Evolutionary conservation across 1,140 invertebrate genomes (phyloP).

Genomic region (Bombus terrestris): DNA sequence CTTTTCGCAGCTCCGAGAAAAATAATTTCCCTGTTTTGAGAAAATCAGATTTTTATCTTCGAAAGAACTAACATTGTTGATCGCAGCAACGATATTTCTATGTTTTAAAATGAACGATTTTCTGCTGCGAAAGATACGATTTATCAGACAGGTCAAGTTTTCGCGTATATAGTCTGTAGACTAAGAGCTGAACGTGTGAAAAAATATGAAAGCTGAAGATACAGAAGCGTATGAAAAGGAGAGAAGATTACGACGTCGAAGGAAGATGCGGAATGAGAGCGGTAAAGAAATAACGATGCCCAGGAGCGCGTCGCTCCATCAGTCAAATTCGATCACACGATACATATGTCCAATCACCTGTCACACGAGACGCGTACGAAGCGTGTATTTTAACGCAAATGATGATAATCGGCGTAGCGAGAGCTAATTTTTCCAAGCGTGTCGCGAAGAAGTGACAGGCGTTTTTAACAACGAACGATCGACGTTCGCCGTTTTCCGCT

Average conservation of each 20-base stretch:
- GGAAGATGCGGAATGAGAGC: neutral
- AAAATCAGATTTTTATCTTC: no score
- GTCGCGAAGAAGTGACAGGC: neutral
- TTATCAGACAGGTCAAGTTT: no score
- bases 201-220: no score
- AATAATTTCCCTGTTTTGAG: no score
- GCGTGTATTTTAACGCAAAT: constrained; percentile 5
- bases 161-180: no score
- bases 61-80: no score
- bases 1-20: no score
- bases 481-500: neutral
- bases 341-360: neutral
- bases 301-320: neutral
- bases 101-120: no score
- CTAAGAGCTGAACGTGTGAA: neutral
- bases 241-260: neutral
- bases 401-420: neutral
- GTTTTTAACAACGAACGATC: neutral
- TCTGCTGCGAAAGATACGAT: no score
- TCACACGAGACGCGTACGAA: neutral
- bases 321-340: constrained; percentile 3
- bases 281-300: neutral
- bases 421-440: neutral
- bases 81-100: no score
- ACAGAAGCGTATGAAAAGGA: neutral